Evolutionary conservation across 2,888 invertebrate species (phyloP).

Genomic region (Xanthorhoe spadicearia): DNA sequence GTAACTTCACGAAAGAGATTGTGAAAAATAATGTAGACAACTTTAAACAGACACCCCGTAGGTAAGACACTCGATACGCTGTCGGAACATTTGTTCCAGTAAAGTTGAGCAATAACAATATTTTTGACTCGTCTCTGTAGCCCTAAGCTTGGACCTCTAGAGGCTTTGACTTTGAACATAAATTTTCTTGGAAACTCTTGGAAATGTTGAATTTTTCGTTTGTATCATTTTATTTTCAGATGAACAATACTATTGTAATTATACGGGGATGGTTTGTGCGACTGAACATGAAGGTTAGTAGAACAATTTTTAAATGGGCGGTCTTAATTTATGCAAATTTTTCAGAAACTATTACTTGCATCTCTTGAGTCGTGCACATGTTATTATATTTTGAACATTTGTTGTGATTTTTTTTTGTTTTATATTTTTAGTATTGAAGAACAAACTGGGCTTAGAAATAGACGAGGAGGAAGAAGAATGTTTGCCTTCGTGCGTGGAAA

Average conservation of each 20-base stretch:
- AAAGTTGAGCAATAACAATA: slow-evolving; percentile 22
- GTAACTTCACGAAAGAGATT: not conserved
- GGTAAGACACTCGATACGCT: slow-evolving; percentile 4
- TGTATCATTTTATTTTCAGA: slow-evolving; percentile 62
- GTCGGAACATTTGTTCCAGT: slow-evolving; percentile 3
- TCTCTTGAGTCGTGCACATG: too few relatives aligned
- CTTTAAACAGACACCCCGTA: not conserved
- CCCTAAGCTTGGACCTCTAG: not conserved
- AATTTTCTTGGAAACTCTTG: not conserved
- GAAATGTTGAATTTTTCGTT: not conserved
- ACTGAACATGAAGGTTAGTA: slow-evolving; percentile 63
- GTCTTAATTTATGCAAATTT: too few relatives aligned
- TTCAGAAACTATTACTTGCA: too few relatives aligned
- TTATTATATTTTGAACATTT: too few relatives aligned
- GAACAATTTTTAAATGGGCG: not conserved
- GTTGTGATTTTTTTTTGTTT: not conserved
- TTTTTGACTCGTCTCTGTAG: slow-evolving; percentile 3
- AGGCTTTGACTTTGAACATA: slow-evolving; percentile 3
- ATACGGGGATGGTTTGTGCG: slow-evolving; percentile 83
- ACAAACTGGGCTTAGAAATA: slow-evolving; percentile 63
- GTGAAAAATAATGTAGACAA: not conserved
- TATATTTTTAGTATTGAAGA: slow-evolving; percentile 43
- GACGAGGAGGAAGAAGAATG: slow-evolving; percentile 64
- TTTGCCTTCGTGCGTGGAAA: slow-evolving; percentile 85
- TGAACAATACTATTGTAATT: slow-evolving; percentile 77